These are phyloP conservation scores for Protonemura montana DNA, from an alignment of 2,888 invertebrate genomes.

Conservation along the genomic window DNA sequence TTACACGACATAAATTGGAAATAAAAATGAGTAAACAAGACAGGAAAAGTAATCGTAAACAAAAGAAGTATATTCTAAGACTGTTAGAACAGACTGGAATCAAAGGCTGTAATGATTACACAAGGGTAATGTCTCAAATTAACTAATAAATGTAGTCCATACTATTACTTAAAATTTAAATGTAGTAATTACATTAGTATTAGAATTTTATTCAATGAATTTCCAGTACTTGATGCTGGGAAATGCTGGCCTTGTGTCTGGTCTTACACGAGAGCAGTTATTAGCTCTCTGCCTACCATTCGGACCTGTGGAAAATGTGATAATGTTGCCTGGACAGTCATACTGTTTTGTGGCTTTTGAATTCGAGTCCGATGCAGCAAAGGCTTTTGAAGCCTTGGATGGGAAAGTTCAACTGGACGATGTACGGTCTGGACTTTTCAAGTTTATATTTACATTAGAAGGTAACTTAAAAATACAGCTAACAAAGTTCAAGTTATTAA, in stretches of 20 bases:
- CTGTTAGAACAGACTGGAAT: constrained; percentile 56
- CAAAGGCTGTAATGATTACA: constrained; percentile 55
- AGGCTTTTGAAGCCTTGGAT: constrained; percentile 68
- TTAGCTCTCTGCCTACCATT: constrained; percentile 63
- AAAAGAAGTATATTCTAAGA: constrained; percentile 50
- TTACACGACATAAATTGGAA: neutral
- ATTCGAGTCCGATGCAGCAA: constrained; percentile 61
- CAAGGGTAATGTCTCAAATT: too few relatives aligned
- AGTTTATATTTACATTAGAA: neutral
- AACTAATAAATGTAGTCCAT: too few relatives aligned
- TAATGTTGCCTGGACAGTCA: constrained; percentile 80
- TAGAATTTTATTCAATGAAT: neutral
- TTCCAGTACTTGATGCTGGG: constrained; percentile 77
- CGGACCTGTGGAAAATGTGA: constrained; percentile 67
- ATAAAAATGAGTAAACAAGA: constrained; percentile 15
- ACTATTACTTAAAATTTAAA: too few relatives aligned
- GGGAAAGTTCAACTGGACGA: constrained; percentile 59
- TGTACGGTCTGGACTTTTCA: neutral
- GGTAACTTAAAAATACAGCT: neutral
- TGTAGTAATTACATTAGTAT: too few relatives aligned
- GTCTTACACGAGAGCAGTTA: constrained; percentile 72
- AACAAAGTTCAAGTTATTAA: neutral
- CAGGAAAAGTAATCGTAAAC: constrained; percentile 37
- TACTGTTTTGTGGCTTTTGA: constrained; percentile 78
- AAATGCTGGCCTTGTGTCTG: constrained; percentile 86